Base-by-base conservation (phyloP, 2,888 invertebrate species). In the Polyploca ridens region DNA sequence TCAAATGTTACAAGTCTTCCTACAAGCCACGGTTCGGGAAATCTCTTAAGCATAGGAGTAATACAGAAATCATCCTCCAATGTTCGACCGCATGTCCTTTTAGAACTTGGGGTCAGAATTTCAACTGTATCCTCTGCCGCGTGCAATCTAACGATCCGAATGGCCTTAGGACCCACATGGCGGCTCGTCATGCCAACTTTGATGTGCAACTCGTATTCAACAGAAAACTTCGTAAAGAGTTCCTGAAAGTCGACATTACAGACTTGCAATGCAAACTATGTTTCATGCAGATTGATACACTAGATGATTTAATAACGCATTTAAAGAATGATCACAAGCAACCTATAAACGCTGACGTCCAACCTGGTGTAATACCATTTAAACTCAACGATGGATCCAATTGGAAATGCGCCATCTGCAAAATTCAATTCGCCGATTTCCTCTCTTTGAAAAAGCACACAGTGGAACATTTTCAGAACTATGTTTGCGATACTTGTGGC, bases 11-110 rank as follows among this genome's bases (percentile, higher is more conserved):
- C 69, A 91, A 91, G 64, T 83, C 90, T 5, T 88, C 91, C 0
- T 93, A 93, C 60, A 92, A 91, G 66, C 93, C 93, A 1, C 83
- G 93, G 3, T 93, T 89, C 57, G 93, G 93, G 0, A 91, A 91
- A 77, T 87, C 90, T 2, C 75, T 93, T 61, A 91, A 93, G 73
- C 88, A 93, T 74, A 86, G 90, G 44, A 90, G 89, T 33, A 93
- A 93, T 69, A 92, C 92, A 1, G 93, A 93, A 71, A 92, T 93
- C 14, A 93, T 93, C 64, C 75, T 93, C 1, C 90, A 93, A 70
- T 93, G 91, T 74, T 93, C 93, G 5, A 93, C 93, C 0, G 93
- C 92, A 3, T 88, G 89, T 58, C 93, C 93, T 0, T 93, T 93
- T 58, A 83, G 93, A 58, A 93, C 92, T 33, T 93, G 93, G 93